Base-by-base conservation (phyloP, 2,113 vertebrate species). In the Etheostoma spectabile region DNA sequence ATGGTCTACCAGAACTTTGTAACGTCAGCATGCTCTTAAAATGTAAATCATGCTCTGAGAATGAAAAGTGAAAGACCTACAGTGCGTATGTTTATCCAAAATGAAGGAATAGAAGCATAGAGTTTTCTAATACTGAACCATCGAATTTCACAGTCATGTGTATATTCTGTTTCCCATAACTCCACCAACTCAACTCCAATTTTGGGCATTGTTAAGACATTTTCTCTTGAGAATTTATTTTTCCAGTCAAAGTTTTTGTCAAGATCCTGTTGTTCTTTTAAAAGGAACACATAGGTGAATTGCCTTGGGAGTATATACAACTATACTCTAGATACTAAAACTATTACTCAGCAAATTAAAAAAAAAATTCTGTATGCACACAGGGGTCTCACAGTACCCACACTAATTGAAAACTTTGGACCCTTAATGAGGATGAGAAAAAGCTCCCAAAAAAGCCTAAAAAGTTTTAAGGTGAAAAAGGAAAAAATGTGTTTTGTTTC, bases 31-130 rank as follows among this genome's bases (percentile, higher is more conserved):
- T 27, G 22, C 16, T 63, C 46, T 76, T 52, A 78, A 80, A 85
- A 85, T 85, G 59, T 57, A 84, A 87, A 89, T 56, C 8, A 15
- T 61, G 55, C 72, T 73, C n/a, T 56, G 49, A 60, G 70, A 60
- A 67, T 71, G 63, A 75, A 64, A 72, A 62, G 38, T 55, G 7
- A 72, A 77, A 79, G 13, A 61, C 73, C 30, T 69, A 49, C 60
- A 62, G 11, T 6, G 12, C 8, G 0, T 5, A 27, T 22, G 35
- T 78, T 66, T 14, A 8, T 74, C 48, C 62, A 72, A 46, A 56
- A 51, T 49, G 45, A 48, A 62, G 14, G 11, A 55, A 3, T 27
- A 60, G 48, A 64, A 35, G 24, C 27, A n/a, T 13, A 13, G 15
- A 14, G 38, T 45, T 66, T 22, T 59, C 52, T 46, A 21, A 64